phyloP scores from a whole-genome alignment of 2,888 invertebrate genomes.

The Drosophila sordidula region DNA sequence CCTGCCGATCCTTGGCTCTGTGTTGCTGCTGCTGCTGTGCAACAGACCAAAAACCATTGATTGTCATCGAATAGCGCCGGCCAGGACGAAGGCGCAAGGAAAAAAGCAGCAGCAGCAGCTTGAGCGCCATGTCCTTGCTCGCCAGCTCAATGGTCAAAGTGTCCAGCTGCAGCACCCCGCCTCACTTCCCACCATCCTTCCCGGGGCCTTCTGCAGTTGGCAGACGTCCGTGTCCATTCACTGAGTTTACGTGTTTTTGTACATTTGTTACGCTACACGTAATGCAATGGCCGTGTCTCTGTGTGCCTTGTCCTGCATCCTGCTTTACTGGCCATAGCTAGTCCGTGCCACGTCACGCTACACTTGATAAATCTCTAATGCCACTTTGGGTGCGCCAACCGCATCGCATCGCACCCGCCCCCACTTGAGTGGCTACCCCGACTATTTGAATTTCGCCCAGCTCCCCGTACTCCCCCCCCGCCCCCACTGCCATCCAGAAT shows the following conservation, averaged over 20 bases:
- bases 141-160: slow-evolving; percentile 47
- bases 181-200: background rate
- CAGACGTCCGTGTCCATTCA: slow-evolving; percentile 50
- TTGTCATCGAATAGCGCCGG: slow-evolving; percentile 82
- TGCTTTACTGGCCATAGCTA: slow-evolving; percentile 36
- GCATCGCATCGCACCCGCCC: slow-evolving; percentile 37
- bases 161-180: slow-evolving; percentile 39
- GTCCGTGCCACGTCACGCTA: slow-evolving; percentile 79
- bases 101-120: slow-evolving; percentile 65
- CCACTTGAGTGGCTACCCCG: slow-evolving; percentile 49
- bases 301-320: slow-evolving; percentile 36
- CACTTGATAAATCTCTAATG: slow-evolving; percentile 84
- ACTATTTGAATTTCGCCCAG: slow-evolving; percentile 20
- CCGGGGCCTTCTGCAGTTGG: slow-evolving; percentile 61
- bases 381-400: slow-evolving; percentile 81
- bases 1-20: slow-evolving; percentile 11
- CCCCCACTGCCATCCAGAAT: slow-evolving; percentile 42
- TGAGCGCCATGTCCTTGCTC: slow-evolving; percentile 41
- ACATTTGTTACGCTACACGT: slow-evolving; percentile 80
- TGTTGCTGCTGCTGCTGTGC: slow-evolving; percentile 53
- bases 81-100: slow-evolving; percentile 46
- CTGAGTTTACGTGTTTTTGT: slow-evolving; percentile 75
- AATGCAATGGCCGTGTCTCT: slow-evolving; percentile 64
- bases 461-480: slow-evolving; percentile 4
- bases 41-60: slow-evolving; percentile 84